Conservation (phyloP, 2,888 invertebrate genomes). For the Idaea aversata region DNA sequence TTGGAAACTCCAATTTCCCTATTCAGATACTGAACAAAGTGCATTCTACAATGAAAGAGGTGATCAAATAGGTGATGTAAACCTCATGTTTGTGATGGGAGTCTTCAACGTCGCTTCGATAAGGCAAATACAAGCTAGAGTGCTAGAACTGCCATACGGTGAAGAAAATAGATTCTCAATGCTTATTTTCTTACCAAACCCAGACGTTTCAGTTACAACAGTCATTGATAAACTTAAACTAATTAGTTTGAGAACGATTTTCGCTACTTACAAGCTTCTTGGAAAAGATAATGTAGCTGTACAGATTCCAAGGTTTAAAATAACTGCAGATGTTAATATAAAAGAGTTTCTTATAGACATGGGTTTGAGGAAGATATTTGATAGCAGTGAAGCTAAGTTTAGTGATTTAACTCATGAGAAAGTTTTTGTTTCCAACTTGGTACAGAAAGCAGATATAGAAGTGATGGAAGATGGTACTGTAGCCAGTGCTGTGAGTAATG, state of each 20-base stretch:
- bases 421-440: slow-evolving; percentile 52
- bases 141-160: slow-evolving; percentile 64
- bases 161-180: slow-evolving; percentile 67
- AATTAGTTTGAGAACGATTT: slow-evolving; percentile 68
- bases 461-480: slow-evolving; percentile 64
- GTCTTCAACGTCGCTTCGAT: slow-evolving; percentile 40
- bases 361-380: slow-evolving; percentile 60
- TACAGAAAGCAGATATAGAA: slow-evolving; percentile 66
- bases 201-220: slow-evolving; percentile 54
- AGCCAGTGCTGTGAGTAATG: slow-evolving; percentile 47
- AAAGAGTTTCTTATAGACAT: slow-evolving; percentile 68
- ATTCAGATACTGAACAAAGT: slow-evolving; percentile 46
- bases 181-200: slow-evolving; percentile 81
- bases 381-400: slow-evolving; percentile 45
- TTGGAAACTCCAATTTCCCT: slow-evolving; percentile 52
- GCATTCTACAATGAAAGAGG: slow-evolving; percentile 54
- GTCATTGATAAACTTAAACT: slow-evolving; percentile 73
- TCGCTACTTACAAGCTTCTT: slow-evolving; percentile 56
- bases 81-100: slow-evolving; percentile 51
- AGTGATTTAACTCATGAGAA: slow-evolving; percentile 45
- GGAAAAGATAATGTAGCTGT: slow-evolving; percentile 70
- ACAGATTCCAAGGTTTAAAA: slow-evolving; percentile 81
- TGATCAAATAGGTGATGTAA: slow-evolving; percentile 51
- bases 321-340: slow-evolving; percentile 69
- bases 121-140: slow-evolving; percentile 41